phyloP scores from a whole-genome alignment of 2,888 invertebrate species.

The Drepanosiphum platanoidis region DNA sequence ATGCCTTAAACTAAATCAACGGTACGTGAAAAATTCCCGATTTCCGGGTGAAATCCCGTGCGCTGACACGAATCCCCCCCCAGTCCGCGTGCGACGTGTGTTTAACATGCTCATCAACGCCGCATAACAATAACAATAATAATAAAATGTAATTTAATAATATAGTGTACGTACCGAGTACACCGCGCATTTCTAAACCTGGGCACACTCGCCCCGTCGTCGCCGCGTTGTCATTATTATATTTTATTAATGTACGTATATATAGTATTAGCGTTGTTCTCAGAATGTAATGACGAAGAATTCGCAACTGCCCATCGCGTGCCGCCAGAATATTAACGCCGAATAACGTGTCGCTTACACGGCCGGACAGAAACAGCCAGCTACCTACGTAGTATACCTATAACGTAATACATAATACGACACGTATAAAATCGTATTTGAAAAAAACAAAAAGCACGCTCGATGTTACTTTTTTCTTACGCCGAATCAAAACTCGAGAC shows the following conservation, averaged over 20 bases:
- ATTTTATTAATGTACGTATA: slow-evolving; percentile 46
- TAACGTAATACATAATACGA: no score
- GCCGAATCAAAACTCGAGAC: no score
- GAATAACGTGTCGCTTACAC: not conserved
- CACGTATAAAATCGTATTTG: no score
- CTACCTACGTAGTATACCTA: no score
- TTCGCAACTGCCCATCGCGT: slow-evolving; percentile 19
- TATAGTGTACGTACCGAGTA: not conserved
- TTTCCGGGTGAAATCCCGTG: not conserved
- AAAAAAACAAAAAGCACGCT: no score
- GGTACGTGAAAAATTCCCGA: not conserved
- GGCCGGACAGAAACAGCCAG: no score
- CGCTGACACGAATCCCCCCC: slow-evolving; percentile 17
- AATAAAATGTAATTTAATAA: not conserved
- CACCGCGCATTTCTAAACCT: slow-evolving; percentile 14
- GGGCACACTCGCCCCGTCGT: slow-evolving; percentile 14
- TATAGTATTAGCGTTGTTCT: slow-evolving; percentile 19
- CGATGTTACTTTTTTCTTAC: no score
- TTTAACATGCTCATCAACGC: slow-evolving; percentile 46
- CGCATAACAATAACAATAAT: not conserved
- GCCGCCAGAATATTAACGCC: slow-evolving; percentile 37
- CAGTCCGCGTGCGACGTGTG: slow-evolving; percentile 9
- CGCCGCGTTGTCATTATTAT: slow-evolving; percentile 9
- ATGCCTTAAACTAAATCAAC: not conserved
- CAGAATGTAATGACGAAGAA: slow-evolving; percentile 45